Evolutionary conservation across 2,888 invertebrate genomes (phyloP).

Genomic region (Orgyia antiqua): DNA sequence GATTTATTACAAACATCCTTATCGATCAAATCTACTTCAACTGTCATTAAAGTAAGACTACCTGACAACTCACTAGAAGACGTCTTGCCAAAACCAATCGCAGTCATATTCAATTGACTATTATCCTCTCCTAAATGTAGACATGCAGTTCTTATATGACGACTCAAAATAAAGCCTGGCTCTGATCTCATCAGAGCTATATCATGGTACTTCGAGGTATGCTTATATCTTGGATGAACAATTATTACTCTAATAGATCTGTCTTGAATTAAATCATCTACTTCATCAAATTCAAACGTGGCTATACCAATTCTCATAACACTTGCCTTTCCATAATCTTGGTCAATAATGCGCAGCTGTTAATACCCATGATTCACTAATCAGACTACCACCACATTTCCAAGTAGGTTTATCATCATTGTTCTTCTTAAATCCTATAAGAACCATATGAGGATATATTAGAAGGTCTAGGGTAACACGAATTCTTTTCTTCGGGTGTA

Average conservation of each 20-base stretch:
- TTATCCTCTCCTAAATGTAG: constrained; percentile 52
- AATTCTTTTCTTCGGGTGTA: constrained; percentile 43
- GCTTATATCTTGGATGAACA: constrained; percentile 75
- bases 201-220: constrained; percentile 79
- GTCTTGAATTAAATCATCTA: constrained; percentile 72
- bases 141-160: constrained; percentile 81
- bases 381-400: constrained; percentile 68
- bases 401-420: constrained; percentile 33
- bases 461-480: constrained; percentile 65
- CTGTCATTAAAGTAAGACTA: constrained; percentile 68
- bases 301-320: constrained; percentile 75
- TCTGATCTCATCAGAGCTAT: constrained; percentile 80
- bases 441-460: constrained; percentile 82
- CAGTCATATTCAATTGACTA: constrained; percentile 57
- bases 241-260: constrained; percentile 58
- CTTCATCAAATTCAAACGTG: constrained; percentile 68
- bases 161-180: constrained; percentile 60
- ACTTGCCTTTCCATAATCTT: constrained; percentile 65
- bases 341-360: constrained; percentile 70
- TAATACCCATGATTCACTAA: constrained; percentile 60
- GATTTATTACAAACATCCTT: constrained; percentile 51
- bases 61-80: constrained; percentile 53
- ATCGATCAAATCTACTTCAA: constrained; percentile 58
- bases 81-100: constrained; percentile 81
- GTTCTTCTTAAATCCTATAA: constrained; percentile 52